Percentiles rank a stretch among this genome's conserved stretches.
phyloP scores from a whole-genome alignment of 2,797 vertebrate species.

The Schizopygopsis malacanthus region DNA sequence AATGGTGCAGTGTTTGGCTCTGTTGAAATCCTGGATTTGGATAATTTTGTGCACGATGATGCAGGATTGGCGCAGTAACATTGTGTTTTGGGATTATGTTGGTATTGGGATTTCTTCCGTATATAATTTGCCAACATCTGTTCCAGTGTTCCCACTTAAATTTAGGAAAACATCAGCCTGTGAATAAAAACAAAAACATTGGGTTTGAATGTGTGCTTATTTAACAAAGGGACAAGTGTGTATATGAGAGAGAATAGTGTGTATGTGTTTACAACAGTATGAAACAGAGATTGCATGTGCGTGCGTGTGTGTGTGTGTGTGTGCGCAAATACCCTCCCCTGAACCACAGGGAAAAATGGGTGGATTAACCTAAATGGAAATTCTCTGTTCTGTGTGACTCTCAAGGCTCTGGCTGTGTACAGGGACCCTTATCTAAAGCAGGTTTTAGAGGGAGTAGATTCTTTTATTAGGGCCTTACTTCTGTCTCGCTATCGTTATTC shows the following conservation, averaged over 20 bases:
- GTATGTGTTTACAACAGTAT: conserved; percentile 20
- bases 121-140: conserved; percentile 80
- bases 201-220: conserved; percentile 53
- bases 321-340: not conserved
- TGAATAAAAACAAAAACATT: conserved; percentile 15
- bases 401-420: conserved; percentile 42
- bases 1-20: conserved; percentile 8
- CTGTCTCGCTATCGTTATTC: conserved; percentile 42
- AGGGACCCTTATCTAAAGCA: conserved; percentile 54
- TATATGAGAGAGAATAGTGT: not conserved
- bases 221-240: conserved; percentile 43
- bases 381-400: conserved; percentile 50
- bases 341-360: conserved; percentile 27
- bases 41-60: conserved; percentile 16
- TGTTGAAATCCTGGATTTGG: conserved; percentile 32
- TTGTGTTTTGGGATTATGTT: conserved; percentile 46
- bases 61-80: conserved; percentile 43
- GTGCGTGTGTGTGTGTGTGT: conserved; percentile 27
- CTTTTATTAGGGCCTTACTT: conserved; percentile 58
- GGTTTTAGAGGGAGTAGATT: conserved; percentile 53
- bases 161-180: conserved; percentile 62
- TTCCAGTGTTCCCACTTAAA: conserved; percentile 75
- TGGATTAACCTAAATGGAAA: conserved; percentile 60
- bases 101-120: conserved; percentile 72
- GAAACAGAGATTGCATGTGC: conserved; percentile 17